Evolutionary conservation across 37 sponge, comb jelly and placozoan genomes (phyloP), one percentile per base, ranked within the genome.

Genomic region (Agelas oroides): DNA sequence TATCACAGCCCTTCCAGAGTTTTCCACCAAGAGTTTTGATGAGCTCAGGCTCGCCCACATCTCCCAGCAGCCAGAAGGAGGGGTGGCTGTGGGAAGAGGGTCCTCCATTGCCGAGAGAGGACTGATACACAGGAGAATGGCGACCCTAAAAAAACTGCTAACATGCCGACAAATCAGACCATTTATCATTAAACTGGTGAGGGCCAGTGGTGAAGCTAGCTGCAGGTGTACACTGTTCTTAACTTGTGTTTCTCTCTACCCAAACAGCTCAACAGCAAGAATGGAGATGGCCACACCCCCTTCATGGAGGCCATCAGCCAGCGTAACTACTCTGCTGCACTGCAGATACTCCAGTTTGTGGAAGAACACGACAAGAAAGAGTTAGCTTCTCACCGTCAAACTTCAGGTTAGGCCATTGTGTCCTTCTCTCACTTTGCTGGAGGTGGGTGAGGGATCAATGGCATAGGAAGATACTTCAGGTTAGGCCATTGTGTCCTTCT

Each of bases 281-380:
- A 94, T 70, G 57, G 59, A 1, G 24, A 59, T 53, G 95, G 92
- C 37, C 38, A 83, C 65, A 90, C 88, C 17, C 91, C 95, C 11
- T 46, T 94, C 89, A 38, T 84, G 63, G 11, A 60, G 14, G 88
- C 92, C 35, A 69, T 94, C n/a, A 5, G 24, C 52, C 40, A 76
- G 53, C 84, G 63, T 6, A 94, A 94, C 89, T 87, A 87, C 78
- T 24, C 54, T 1, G 79, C 88, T n/a, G 95, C 95, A 27, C 77
- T 81, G 28, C 56, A 55, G 38, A 90, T 94, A 1, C 88, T 91
- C 11, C 28, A 77, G 18, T 90, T 84, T 65, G 73, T 93, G 30
- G 69, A 82, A 27, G 31, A 79, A 56, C 57, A 54, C 0, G 62
- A 35, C 25, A 3, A 46, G 8, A 8, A 46, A 46, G 6, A 46